phyloP scores from a whole-genome alignment of 2,113 vertebrate genomes.

The Nyctibius bracteatus region DNA sequence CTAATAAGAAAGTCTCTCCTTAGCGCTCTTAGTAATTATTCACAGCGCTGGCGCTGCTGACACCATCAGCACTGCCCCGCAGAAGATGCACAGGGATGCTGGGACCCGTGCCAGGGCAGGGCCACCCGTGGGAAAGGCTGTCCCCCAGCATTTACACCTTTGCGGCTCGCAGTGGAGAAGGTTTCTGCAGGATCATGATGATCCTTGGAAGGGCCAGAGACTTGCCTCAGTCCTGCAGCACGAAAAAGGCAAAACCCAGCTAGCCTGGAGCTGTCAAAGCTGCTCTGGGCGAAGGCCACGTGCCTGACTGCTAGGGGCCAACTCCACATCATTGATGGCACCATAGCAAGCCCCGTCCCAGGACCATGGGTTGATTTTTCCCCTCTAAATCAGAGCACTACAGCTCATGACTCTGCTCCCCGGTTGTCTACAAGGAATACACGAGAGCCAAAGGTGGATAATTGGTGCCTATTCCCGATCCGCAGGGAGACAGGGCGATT shows the following conservation, averaged over 20 bases:
- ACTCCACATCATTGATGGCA: neutral
- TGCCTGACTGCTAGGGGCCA: neutral
- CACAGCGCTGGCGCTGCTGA: neutral
- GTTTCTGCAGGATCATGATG: neutral
- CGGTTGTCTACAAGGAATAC: rapidly evolving
- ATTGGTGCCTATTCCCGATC: neutral
- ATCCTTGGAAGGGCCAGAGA: neutral
- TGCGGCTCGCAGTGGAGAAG: rapidly evolving
- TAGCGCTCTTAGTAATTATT: neutral
- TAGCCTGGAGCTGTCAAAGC: neutral
- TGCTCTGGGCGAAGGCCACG: rapidly evolving
- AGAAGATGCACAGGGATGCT: neutral
- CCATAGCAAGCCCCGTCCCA: neutral
- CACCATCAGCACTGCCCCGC: neutral
- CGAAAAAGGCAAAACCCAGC: neutral
- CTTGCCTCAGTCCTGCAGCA: neutral
- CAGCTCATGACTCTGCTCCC: neutral
- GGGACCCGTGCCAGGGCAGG: neutral
- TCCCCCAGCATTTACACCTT: neutral
- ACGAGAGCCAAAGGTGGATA: neutral
- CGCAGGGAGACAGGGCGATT: neutral
- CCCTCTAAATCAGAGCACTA: neutral
- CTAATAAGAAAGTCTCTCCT: neutral
- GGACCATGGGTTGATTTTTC: neutral
- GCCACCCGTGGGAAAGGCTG: neutral